These are phyloP conservation scores for Acromyrmex charruanus DNA, from an alignment of 1,140 invertebrate species.

Conservation along the genomic window DNA sequence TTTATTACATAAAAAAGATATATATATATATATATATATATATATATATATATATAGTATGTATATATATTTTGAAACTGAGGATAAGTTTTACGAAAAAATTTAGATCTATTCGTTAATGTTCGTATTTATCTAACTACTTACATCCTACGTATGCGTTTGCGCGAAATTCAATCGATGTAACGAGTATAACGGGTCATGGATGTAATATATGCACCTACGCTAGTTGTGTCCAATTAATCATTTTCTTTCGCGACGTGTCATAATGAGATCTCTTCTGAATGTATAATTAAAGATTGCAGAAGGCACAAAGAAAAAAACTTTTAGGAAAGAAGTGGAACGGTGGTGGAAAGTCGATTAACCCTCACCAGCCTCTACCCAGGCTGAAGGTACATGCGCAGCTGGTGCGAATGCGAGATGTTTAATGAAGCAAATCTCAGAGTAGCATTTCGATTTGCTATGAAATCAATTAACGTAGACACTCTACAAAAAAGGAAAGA, in stretches of 20 bases:
- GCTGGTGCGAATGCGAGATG: constrained; percentile 52
- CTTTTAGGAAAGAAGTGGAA: constrained; percentile 38
- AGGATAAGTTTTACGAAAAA: neutral
- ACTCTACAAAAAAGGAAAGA: neutral
- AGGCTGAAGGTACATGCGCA: constrained; percentile 25
- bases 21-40: too few species aligned
- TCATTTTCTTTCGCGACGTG: constrained; percentile 57
- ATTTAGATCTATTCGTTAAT: neutral
- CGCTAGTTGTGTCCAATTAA: constrained; percentile 42
- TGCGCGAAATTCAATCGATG: constrained; percentile 54
- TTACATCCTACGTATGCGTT: constrained; percentile 29
- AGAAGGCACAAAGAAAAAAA: constrained; percentile 22
- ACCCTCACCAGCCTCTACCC: neutral
- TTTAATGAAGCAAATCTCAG: constrained; percentile 66
- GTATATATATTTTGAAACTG: too few species aligned
- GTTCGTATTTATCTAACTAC: constrained; percentile 29
- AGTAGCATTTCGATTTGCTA: neutral
- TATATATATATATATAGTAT: too few species aligned
- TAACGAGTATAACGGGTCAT: constrained; percentile 47
- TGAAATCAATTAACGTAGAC: constrained; percentile 54
- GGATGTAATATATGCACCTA: constrained; percentile 42
- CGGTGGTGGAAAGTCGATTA: constrained; percentile 44
- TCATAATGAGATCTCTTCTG: constrained; percentile 53
- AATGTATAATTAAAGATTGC: constrained; percentile 59
- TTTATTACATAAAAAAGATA: too few species aligned